Evolutionary conservation across 1,140 invertebrate genomes (phyloP), one percentile per base, ranked within the genome.

Genomic region (Diabrotica undecimpunctata): DNA sequence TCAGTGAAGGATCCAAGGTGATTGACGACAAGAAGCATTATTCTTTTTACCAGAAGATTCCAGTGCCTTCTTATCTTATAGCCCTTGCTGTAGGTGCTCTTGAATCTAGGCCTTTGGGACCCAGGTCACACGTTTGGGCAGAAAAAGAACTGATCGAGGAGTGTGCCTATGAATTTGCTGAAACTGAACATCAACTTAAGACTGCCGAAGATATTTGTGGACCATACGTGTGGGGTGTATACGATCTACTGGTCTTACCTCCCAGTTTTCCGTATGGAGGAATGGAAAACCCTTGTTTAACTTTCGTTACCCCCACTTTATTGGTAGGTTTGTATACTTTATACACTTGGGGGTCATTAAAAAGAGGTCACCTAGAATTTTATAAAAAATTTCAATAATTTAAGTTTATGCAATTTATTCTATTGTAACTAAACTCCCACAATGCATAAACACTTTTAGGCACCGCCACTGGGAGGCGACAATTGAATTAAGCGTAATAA

Each of bases 221-320:
- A 0, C 85, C 86, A 0, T 95, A 95, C 78, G 86, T 93, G 59
- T 95, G 92, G 91, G 88, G 87, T 65, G 84, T 88, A 66, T 96
- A 97, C 79, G 95, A 98, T 81, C 78, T 98, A 37, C 79, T 98
- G 11, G 90, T 98, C 6, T 82, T 98, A 70, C 96, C 96, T 2
- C 95, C 95, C 4, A 93, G 91, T 64, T 98, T 98, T 82, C 94
- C 95, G 10, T 97, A 88, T 79, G 96, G 96, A 5, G 96, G 96
- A 37, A 97, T 98, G 95, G 96, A 98, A 81, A 98, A 98, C 83
- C 96, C 96, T 0, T 97, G 95, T 79, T 78, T 98, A 12, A 97
- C 95, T 0, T 98, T 98, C 82, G 88, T 96, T 0, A 97, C 95
- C 0, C 95, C 96, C 0, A 96, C 94, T 0, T 71, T 95, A 61